phyloP scores from a whole-genome alignment of 2,888 invertebrate genomes.

The Dermolepida albohirtum region DNA sequence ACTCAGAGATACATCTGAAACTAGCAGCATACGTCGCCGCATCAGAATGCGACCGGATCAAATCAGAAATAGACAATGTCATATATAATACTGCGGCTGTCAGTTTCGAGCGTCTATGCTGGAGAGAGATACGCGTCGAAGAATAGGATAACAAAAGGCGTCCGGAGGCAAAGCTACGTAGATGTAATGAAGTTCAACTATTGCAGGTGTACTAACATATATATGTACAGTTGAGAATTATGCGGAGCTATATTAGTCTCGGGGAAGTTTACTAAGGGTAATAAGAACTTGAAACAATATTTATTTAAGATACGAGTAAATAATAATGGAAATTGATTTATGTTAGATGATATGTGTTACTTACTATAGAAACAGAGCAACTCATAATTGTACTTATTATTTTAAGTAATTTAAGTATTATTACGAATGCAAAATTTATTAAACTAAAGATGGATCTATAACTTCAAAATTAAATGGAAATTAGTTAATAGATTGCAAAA shows the following conservation, averaged over 20 bases:
- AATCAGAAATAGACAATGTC: slow-evolving; percentile 26
- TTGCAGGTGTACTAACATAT: slow-evolving; percentile 18
- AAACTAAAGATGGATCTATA: too few species aligned
- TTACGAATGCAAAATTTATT: too few species aligned
- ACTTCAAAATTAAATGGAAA: too few species aligned
- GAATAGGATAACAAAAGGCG: slow-evolving; percentile 25
- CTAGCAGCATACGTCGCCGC: background rate
- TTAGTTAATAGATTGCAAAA: too few species aligned
- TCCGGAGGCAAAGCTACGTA: slow-evolving; percentile 14
- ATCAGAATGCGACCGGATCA: slow-evolving; percentile 1
- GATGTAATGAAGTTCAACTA: slow-evolving; percentile 22
- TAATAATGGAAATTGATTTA: too few species aligned
- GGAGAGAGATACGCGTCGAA: slow-evolving; percentile 3
- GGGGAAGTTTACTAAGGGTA: slow-evolving; percentile 6
- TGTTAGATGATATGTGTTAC: too few species aligned
- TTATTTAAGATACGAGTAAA: background rate
- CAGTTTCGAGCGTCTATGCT: background rate
- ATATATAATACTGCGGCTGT: slow-evolving; percentile 16
- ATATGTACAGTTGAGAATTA: background rate
- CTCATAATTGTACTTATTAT: too few species aligned
- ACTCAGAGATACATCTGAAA: background rate
- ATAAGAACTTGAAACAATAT: slow-evolving; percentile 4
- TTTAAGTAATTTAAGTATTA: too few species aligned
- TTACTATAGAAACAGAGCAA: too few species aligned
- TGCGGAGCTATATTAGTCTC: background rate